Evolutionary conservation across 2,888 invertebrate species (phyloP), one percentile per base, ranked within the genome.

Genomic region (Pteria penguin): DNA sequence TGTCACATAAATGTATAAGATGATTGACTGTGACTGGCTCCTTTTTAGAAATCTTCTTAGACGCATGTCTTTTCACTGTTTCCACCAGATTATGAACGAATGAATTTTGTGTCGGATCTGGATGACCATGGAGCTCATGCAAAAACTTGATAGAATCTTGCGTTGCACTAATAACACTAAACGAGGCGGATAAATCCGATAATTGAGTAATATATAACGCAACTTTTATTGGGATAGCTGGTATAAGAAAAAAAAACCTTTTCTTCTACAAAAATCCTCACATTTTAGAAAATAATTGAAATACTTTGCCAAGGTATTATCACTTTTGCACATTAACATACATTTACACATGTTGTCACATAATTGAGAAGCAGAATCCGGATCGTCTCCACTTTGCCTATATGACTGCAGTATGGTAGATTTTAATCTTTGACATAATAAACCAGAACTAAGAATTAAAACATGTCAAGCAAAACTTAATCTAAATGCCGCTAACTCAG

Each of bases 61-160:
- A 22, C 1, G n/a, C 27, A 11, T 29, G n/a, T 0, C 36, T 32
- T 33, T 54, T n/a, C 2, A 4, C 14, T 26, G 72, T 26, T 32
- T 62, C 72, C 5, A 4, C n/a, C 2, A 65, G 54, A 27, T 5
- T 27, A 18, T 57, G 32, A 32, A 72, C 57, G 26, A 57, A 65
- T 5, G 32, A 5, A 65, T 57, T 72, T 8, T 29, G 11, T 11
- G 72, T 72, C 31, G 65, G 65, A 65, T 68, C 72, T 5, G 24
- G 8, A 2, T 55, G 29, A 55, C 45, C 63, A 24, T 45, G 52
- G 4, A 69, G 22, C 24, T 18, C 11, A 62, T 72, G 76, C 2
- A 57, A 52, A 65, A 76, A 80, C 57, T 75, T 76, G 2, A 79
- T 72, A 26, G 36, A 57, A 57, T 76, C 76, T 11, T 75, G 31